Evolutionary conservation across 2,797 vertebrate species (phyloP).

Genomic region (Acanthiza pusilla): DNA sequence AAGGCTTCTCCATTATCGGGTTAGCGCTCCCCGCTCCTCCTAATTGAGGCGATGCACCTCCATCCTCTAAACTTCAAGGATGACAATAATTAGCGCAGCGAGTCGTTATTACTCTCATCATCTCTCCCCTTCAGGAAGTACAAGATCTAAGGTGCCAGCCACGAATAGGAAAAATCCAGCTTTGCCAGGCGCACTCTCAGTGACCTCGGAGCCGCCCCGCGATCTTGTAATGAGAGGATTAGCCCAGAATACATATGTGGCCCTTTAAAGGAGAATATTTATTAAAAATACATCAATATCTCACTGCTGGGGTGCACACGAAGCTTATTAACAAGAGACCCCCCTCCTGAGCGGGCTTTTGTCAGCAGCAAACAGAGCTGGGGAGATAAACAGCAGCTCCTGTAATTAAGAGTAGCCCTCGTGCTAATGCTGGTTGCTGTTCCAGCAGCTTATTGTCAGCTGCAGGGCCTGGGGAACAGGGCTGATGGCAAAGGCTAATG

Average conservation of each 20-base stretch:
- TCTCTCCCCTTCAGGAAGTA: conserved; percentile 49
- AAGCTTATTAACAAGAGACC: not conserved
- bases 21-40: not conserved
- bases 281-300: conserved; percentile 52
- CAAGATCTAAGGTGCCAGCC: not conserved
- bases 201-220: not conserved
- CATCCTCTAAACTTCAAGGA: conserved; percentile 44
- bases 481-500: not conserved
- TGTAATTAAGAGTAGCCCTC: not conserved
- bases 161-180: not conserved
- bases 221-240: conserved; percentile 8
- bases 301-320: not conserved
- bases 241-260: not conserved
- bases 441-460: not conserved
- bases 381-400: not conserved
- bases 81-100: conserved; percentile 50
- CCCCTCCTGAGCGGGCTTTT: not conserved
- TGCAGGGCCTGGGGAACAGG: not conserved
- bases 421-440: not conserved
- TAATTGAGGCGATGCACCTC: conserved; percentile 9
- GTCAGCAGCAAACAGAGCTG: not conserved
- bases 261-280: conserved; percentile 9
- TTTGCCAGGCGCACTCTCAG: not conserved
- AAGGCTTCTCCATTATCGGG: not conserved
- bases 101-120: conserved; percentile 36